phyloP scores from a whole-genome alignment of 2,113 vertebrate genomes.

The Xenopus borealis region DNA sequence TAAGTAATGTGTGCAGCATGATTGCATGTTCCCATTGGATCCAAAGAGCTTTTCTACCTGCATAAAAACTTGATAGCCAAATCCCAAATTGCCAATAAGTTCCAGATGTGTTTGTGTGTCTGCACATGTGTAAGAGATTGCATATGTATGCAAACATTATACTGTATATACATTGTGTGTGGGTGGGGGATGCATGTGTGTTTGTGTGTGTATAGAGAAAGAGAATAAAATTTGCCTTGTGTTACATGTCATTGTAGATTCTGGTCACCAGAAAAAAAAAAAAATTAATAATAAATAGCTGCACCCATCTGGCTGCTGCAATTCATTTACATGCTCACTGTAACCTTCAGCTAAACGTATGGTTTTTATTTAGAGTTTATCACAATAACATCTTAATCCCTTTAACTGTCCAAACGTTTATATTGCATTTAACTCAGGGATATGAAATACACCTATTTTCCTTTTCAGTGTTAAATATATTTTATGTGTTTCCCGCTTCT shows the following conservation, averaged over 20 bases:
- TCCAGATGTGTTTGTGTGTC: constrained; percentile 45
- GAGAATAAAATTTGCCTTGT: too few species aligned
- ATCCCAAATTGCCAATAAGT: constrained; percentile 47
- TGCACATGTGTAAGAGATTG: constrained; percentile 32
- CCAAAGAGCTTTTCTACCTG: constrained; percentile 56
- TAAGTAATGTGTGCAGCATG: constrained; percentile 53
- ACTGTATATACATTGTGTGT: constrained; percentile 2
- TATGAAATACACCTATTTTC: too few species aligned
- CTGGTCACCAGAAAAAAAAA: background rate
- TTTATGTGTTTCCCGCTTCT: too few species aligned
- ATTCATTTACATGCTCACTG: too few species aligned
- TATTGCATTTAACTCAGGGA: too few species aligned
- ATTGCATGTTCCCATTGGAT: constrained; percentile 57
- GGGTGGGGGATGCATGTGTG: background rate
- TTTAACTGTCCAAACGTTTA: too few species aligned
- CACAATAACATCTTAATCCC: too few species aligned
- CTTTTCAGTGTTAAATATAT: too few species aligned
- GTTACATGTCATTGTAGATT: background rate
- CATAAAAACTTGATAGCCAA: constrained; percentile 50
- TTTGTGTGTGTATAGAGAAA: too few species aligned
- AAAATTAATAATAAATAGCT: background rate
- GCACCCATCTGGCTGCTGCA: background rate
- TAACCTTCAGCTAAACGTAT: too few species aligned
- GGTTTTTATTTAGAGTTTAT: too few species aligned
- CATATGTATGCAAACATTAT: constrained; percentile 27